Evolutionary conservation across 2,888 invertebrate species (phyloP).

Genomic region (Hypena proboscidalis): DNA sequence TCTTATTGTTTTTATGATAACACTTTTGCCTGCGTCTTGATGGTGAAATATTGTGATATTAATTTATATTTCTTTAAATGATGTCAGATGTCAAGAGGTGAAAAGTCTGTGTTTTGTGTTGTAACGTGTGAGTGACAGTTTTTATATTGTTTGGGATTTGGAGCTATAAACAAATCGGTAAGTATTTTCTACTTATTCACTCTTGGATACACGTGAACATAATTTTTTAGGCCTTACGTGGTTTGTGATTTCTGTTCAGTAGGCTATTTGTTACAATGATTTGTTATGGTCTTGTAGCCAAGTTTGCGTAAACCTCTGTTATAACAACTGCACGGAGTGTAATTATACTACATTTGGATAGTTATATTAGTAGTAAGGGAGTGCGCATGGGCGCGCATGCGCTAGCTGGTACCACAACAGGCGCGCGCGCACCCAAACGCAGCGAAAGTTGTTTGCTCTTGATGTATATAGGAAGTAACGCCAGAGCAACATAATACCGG

Average conservation of each 20-base stretch:
- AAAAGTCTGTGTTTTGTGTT: conserved; percentile 79
- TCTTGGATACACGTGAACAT: conserved; percentile 35
- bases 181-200: conserved; percentile 65
- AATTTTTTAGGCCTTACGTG: conserved; percentile 48
- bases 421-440: conserved; percentile 45
- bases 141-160: conserved; percentile 82
- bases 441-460: conserved; percentile 82
- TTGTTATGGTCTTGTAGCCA: conserved; percentile 40
- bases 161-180: conserved; percentile 80
- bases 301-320: conserved; percentile 62
- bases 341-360: conserved; percentile 33
- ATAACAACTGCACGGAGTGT: conserved; percentile 40
- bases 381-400: conserved; percentile 45
- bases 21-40: conserved; percentile 65
- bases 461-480: conserved; percentile 73
- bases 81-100: conserved; percentile 85
- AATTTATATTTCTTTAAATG: conserved; percentile 59
- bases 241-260: conserved; percentile 30
- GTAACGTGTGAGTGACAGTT: conserved; percentile 79
- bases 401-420: conserved; percentile 38
- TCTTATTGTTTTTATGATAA: conserved; percentile 78
- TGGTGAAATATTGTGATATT: conserved; percentile 69
- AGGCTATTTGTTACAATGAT: conserved; percentile 35
- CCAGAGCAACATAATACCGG: conserved; percentile 54
- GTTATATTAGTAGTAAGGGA: conserved; percentile 29